These are phyloP conservation scores for Pantelozetes paolii DNA, from an alignment of 2,888 invertebrate genomes.

Conservation along the genomic window DNA sequence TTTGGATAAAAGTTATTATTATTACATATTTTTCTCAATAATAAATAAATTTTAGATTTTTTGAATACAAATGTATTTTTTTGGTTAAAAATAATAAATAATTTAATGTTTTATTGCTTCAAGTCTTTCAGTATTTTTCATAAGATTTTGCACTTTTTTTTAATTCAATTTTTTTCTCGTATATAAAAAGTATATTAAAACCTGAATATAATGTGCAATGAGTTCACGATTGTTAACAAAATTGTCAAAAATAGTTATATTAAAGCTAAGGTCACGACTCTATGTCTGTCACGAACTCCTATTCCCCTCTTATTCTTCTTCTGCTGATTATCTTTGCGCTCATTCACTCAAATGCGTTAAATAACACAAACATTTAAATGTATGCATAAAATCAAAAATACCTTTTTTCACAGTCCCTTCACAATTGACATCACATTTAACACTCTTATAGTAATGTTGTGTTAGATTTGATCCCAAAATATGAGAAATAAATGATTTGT, in stretches of 20 bases:
- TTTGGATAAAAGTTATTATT: no score
- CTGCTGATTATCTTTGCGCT: conserved; percentile 9
- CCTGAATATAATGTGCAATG: neutral
- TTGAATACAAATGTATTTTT: no score
- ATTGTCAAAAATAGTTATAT: conserved; percentile 17
- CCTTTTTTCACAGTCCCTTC: neutral
- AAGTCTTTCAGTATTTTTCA: no score
- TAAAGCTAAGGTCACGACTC: neutral
- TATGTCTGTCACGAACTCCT: conserved; percentile 13
- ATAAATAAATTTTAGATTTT: no score
- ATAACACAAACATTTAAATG: neutral
- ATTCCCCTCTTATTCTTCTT: neutral
- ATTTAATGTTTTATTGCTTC: no score
- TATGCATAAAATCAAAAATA: neutral
- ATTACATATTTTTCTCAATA: no score
- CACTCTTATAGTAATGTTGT: neutral
- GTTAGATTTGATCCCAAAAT: neutral
- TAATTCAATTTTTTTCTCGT: no score
- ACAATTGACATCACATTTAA: conserved; percentile 3
- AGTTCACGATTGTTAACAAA: neutral
- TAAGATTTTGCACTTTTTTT: no score
- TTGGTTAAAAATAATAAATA: no score
- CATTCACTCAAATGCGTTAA: conserved; percentile 10
- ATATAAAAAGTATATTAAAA: neutral
- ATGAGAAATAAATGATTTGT: neutral